Evolutionary conservation across 1,140 invertebrate species (phyloP).

Genomic region (Camponotus vicinus): DNA sequence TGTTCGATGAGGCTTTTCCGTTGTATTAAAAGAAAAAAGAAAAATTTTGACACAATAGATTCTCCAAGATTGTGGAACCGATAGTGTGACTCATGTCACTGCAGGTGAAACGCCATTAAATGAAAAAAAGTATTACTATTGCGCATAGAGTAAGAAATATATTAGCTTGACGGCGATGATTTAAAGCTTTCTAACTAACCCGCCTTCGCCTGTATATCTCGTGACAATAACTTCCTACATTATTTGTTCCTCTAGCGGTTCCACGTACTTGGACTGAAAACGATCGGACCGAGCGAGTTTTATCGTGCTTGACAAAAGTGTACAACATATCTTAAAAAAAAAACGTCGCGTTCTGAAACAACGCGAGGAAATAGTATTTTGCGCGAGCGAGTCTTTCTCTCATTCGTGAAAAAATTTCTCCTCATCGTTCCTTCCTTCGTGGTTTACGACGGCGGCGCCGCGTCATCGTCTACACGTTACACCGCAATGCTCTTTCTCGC

Average conservation of each 20-base stretch:
- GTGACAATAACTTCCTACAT: slow-evolving; percentile 26
- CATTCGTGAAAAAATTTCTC: slow-evolving; percentile 13
- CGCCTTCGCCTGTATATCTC: slow-evolving; percentile 4
- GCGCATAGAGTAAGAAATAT: background rate
- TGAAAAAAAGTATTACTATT: background rate
- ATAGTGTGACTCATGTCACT: background rate
- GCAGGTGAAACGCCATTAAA: background rate
- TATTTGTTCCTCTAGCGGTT: slow-evolving; percentile 6
- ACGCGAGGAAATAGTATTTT: slow-evolving; percentile 21
- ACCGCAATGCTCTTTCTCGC: slow-evolving; percentile 50
- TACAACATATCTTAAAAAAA: slow-evolving; percentile 16
- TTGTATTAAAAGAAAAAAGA: background rate
- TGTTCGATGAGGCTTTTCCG: background rate
- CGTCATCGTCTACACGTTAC: background rate
- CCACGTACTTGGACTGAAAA: slow-evolving; percentile 8
- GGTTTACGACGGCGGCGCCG: slow-evolving; percentile 7
- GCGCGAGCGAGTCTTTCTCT: slow-evolving; percentile 15
- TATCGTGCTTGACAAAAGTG: slow-evolving; percentile 27
- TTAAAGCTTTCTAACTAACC: slow-evolving; percentile 31
- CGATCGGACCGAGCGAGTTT: slow-evolving; percentile 18
- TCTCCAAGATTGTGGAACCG: background rate
- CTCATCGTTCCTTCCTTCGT: slow-evolving; percentile 28
- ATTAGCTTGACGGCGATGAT: slow-evolving; percentile 4
- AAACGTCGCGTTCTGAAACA: slow-evolving; percentile 38
- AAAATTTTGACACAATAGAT: background rate